Evolutionary conservation across 2,888 invertebrate genomes (phyloP), one percentile per base, ranked within the genome.

Genomic region (Beris morrisii): DNA sequence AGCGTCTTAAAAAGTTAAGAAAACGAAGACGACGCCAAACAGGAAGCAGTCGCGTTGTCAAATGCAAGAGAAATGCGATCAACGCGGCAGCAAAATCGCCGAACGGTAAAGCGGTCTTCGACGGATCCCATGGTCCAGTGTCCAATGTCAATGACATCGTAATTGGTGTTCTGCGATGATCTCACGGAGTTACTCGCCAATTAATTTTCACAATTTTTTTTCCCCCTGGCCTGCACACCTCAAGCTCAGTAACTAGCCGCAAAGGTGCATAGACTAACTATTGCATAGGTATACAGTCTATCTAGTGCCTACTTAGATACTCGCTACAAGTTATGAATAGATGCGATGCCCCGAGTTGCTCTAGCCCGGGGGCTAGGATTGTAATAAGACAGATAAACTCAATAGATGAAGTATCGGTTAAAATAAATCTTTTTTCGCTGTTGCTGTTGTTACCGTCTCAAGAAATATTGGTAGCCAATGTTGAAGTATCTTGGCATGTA

Each of bases 141-240:
- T 52, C 28, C 15, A 15, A 32, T 38, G 56, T 56, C 56, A 56
- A 56, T 56, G 56, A 56, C 56, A 43, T 38, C 15, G 43, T 38
- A 56, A 15, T 32, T 56, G 38, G 56, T 53, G 43, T 56, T 56
- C 56, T n/a, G 7, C 15, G 56, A 56, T 56, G 56, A 56, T 38
- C 38, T 56, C 56, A 56, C 43, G 55, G 13, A 32, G 30, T 13
- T 9, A 13, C 38, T 56, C 12, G 56, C 56, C 38, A 56, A 56
- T 43, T 56, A 56, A 43, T 43, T 38, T 56, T 56, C 56, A 9
- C 15, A 13, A 31, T 32, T 31, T 12, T 32, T n/a, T 2, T 11
- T 4, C 13, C n/a, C 9, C n/a, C 12, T 46, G n/a, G 46, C 5
- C 15, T 50, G 28, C 38, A 38, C 38, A 28, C 15, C 22, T 52